A percentile compares a stretch with the other conserved stretches of the same genome.
These are phyloP conservation scores for Solenopsis fugax DNA, from an alignment of 1,140 invertebrate genomes.

Conservation along the genomic window DNA sequence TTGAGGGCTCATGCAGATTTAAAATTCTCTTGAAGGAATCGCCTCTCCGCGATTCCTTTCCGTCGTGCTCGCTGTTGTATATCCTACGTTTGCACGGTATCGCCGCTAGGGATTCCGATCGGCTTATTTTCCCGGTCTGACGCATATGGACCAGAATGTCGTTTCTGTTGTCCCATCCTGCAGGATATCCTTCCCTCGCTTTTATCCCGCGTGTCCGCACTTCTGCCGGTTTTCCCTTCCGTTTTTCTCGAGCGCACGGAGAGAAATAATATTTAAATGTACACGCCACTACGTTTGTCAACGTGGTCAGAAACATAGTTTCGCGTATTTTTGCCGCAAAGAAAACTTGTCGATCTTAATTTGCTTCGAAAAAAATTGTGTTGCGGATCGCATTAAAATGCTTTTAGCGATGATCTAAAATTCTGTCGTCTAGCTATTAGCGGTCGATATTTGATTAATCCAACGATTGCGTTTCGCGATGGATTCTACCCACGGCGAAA, in stretches of 20 bases:
- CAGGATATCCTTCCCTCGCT: slow-evolving; percentile 7
- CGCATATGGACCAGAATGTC: slow-evolving; percentile 25
- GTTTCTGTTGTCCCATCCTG: slow-evolving; percentile 22
- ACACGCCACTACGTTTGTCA: neutral
- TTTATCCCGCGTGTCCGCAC: neutral
- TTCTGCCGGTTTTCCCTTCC: neutral
- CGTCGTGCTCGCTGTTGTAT: slow-evolving; percentile 15
- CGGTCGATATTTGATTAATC: slow-evolving; percentile 50
- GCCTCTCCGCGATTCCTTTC: slow-evolving; percentile 28
- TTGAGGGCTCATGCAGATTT: slow-evolving; percentile 64
- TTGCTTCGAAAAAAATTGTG: neutral
- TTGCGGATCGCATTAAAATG: slow-evolving; percentile 13
- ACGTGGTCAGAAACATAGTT: neutral
- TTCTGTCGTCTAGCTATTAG: slow-evolving; percentile 25
- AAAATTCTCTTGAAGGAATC: slow-evolving; percentile 43
- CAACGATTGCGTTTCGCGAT: neutral
- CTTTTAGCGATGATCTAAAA: slow-evolving; percentile 25
- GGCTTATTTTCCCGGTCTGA: slow-evolving; percentile 64
- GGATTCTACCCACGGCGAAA: neutral
- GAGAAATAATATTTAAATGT: slow-evolving; percentile 37
- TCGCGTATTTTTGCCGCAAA: neutral
- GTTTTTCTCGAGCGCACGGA: neutral
- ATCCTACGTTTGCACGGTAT: slow-evolving; percentile 28
- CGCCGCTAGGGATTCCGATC: slow-evolving; percentile 27
- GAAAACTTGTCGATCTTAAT: neutral